Base-by-base conservation (phyloP, 2,888 invertebrate genomes). In the Andrena hattorfiana region DNA sequence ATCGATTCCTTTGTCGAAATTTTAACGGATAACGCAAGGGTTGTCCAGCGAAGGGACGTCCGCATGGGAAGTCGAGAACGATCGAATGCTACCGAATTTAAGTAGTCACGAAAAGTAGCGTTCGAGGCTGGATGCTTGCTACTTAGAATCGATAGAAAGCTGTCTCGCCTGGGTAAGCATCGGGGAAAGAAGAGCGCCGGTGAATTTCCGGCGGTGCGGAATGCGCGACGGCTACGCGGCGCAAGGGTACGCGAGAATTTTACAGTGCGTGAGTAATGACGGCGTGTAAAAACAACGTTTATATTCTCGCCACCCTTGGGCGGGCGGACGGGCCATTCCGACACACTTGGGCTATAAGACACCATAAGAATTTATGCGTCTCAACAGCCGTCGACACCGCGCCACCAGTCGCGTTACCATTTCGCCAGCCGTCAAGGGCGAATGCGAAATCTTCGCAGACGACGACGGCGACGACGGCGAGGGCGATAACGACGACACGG, bases 361-460 rank as follows among this genome's bases (percentile, higher is more conserved):
- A 85, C 75, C 87, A 69, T 86, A 87, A 87, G 83, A 87, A 85
- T 86, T 86, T 87, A 87, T 87, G 85, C 81, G 78, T 81, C 86
- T 70, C 81, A 70, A 49, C 64, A 71, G 54, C 68, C 71, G 66
- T 68, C 75, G 69, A 73, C 62, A 63, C 66, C 48, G 74, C 82
- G 67, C 81, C 69, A 70, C 67, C 79, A 72, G 28, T 72, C 68
- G 70, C 80, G 76, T 80, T 75, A 77, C 79, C 79, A 60, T 79
- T 85, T 59, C 79, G 68, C 69, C 72, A 48, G 72, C 56, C 72
- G 62, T 81, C 68, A 74, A 81, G 81, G 75, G 73, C 66, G 68
- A 76, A 78, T 69, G 73, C 74, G 85, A 83, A 64, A 81, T 85
- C 67, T 72, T 64, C 32, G 49, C 23, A 77, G 76, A 70, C 75